Evolutionary conservation across 2,797 vertebrate species (phyloP).

Genomic region (Coranthus polyacanthus): DNA sequence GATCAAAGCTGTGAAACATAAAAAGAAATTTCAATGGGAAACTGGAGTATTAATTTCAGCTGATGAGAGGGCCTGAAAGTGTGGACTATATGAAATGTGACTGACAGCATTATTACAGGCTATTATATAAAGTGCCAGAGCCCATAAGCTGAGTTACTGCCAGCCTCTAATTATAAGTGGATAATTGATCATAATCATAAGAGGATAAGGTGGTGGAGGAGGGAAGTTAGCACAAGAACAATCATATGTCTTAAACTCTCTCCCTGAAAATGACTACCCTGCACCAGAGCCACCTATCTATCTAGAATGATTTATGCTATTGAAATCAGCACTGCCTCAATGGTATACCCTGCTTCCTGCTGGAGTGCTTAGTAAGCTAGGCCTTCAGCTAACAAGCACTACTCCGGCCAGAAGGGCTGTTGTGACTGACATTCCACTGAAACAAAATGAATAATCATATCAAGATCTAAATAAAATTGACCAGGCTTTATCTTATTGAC

Average conservation of each 20-base stretch:
- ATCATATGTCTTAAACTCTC: slow-evolving; percentile 70
- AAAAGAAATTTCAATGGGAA: slow-evolving; percentile 33
- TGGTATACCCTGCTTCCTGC: slow-evolving; percentile 37
- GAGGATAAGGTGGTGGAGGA: slow-evolving; percentile 73
- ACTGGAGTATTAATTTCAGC: slow-evolving; percentile 50
- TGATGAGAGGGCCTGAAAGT: slow-evolving; percentile 36
- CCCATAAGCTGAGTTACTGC: slow-evolving; percentile 75
- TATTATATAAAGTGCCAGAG: slow-evolving; percentile 75
- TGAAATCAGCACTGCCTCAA: slow-evolving; percentile 44
- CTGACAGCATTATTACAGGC: slow-evolving; percentile 79
- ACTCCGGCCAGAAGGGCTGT: slow-evolving; percentile 38
- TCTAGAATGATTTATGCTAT: slow-evolving; percentile 60
- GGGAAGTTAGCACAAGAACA: slow-evolving; percentile 72
- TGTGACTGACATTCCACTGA: slow-evolving; percentile 33
- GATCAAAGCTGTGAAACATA: slow-evolving; percentile 36
- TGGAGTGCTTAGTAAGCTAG: slow-evolving; percentile 41
- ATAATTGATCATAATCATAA: slow-evolving; percentile 83
- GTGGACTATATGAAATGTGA: slow-evolving; percentile 71
- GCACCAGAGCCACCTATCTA: slow-evolving; percentile 60
- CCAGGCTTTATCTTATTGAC: too few species aligned
- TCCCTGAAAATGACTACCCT: slow-evolving; percentile 69
- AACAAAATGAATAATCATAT: too few species aligned
- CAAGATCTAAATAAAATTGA: too few species aligned
- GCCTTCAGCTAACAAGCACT: slow-evolving; percentile 24
- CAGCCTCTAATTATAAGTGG: slow-evolving; percentile 79